Evolutionary conservation across 2,888 invertebrate genomes (phyloP).

Genomic region (Caenorhabditis parvicauda): DNA sequence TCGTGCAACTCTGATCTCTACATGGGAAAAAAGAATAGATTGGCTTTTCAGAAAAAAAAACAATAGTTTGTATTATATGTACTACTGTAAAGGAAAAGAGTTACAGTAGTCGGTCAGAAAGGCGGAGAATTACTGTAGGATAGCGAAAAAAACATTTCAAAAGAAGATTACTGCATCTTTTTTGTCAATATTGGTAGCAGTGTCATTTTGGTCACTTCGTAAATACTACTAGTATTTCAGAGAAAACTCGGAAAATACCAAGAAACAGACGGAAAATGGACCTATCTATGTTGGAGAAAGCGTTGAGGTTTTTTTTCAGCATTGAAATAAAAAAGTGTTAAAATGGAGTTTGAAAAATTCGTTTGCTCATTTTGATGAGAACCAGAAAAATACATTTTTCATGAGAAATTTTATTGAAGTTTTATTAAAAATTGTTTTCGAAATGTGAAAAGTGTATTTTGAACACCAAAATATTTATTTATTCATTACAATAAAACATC

Average conservation of each 20-base stretch:
- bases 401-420: too few species aligned
- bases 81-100: background rate
- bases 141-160: background rate
- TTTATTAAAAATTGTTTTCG: too few species aligned
- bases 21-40: background rate
- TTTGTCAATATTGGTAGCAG: background rate
- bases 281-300: conserved; percentile 47
- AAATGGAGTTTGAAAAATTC: too few species aligned
- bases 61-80: conserved; percentile 5
- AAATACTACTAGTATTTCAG: background rate
- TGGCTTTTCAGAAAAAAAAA: conserved; percentile 6
- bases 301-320: conserved; percentile 21
- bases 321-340: too few species aligned
- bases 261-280: conserved; percentile 24
- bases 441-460: too few species aligned
- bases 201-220: background rate
- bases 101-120: background rate
- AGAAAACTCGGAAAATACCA: conserved; percentile 18
- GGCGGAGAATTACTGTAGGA: background rate
- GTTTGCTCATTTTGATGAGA: too few species aligned
- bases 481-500: too few species aligned
- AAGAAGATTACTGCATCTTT: background rate
- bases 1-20: too few species aligned
- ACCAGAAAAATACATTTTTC: too few species aligned
- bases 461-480: too few species aligned